Conservation (phyloP, 1,140 invertebrate species). For the Micrasema longulum region DNA sequence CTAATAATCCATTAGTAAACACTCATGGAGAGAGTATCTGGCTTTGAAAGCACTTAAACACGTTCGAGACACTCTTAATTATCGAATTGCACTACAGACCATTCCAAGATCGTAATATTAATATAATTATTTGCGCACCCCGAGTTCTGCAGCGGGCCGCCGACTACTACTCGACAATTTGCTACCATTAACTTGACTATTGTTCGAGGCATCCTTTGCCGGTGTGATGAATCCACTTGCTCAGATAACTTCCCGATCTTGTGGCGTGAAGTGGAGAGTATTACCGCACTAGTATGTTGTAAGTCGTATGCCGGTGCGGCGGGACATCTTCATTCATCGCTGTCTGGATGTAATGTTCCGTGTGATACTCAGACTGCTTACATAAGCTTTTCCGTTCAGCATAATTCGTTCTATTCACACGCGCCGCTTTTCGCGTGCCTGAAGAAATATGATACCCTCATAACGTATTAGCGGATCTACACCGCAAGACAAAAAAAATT, state of each 20-base stretch:
- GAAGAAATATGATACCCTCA: not conserved
- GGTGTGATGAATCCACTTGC: constrained; percentile 25
- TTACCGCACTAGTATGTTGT: constrained; percentile 2
- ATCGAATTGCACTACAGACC: constrained; percentile 11
- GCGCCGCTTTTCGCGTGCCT: not conserved
- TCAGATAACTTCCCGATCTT: not conserved
- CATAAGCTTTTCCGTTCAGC: not conserved
- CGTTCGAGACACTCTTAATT: constrained; percentile 23
- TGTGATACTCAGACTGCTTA: not conserved
- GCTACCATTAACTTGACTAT: constrained; percentile 8
- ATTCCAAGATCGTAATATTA: too few species aligned
- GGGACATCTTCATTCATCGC: not conserved
- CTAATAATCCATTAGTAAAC: constrained; percentile 43
- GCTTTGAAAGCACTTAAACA: constrained; percentile 28
- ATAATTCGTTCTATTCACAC: constrained; percentile 1
- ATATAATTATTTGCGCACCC: too few species aligned
- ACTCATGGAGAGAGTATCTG: constrained; percentile 1
- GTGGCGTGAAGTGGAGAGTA: constrained; percentile 4
- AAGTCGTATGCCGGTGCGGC: too few species aligned
- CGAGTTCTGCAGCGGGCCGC: not conserved
- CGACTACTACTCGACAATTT: not conserved
- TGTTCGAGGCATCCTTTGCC: not conserved
- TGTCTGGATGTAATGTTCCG: constrained; percentile 20
- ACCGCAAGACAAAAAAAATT: too few species aligned
- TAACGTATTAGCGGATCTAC: not conserved